Base-by-base conservation (phyloP, 2,113 vertebrate species). In the Gila orcuttii region DNA sequence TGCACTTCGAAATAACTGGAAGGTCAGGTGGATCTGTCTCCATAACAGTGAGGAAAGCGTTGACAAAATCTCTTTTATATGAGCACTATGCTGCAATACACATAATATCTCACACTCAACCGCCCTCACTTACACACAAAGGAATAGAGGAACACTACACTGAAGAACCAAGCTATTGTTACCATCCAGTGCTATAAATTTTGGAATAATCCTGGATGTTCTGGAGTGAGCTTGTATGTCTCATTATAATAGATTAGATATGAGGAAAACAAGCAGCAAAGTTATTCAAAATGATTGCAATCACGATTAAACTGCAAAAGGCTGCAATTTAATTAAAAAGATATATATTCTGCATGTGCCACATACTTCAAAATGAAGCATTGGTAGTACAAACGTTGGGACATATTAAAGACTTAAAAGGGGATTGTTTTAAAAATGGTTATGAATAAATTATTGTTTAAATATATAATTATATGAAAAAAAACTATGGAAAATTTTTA, bases 1-100 rank as follows among this genome's bases (percentile, higher is more conserved):
- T 12, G 17, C 47, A 74, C 39, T 55, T 10, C 3, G 17, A 60
- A 84, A 86, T 68, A 88, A 68, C 68, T 47, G 42, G 28, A 71
- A 75, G 69, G 81, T 88, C 81, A 66, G 80, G 80, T 0, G 15
- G 45, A 88, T 74, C 80, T 64, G 47, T 86, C 80, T 79, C 31
- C 42, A 42, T 52, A 79, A 64, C 62, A 33, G 23, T 83, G 60
- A 36, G 28, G 57, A 62, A 88, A 71, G 42, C 62, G 52, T 64
- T 47, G 12, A 45, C 52, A 73, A 79, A 71, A 88, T 85, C 73
- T 78, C 23, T 85, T 78, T 71, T 73, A 83, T 82, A 77, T 62
- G 64, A 71, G 55, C 74, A 57, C 71, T 31, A 42, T 7, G 36
- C 79, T 39, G 55, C 76, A 55, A 55, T 36, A 69, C 64, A 82